A percentile compares a stretch with the other conserved stretches of the same genome.
Evolutionary conservation across 2,797 vertebrate genomes (phyloP).

Genomic region (Acanthurus leucopareius): DNA sequence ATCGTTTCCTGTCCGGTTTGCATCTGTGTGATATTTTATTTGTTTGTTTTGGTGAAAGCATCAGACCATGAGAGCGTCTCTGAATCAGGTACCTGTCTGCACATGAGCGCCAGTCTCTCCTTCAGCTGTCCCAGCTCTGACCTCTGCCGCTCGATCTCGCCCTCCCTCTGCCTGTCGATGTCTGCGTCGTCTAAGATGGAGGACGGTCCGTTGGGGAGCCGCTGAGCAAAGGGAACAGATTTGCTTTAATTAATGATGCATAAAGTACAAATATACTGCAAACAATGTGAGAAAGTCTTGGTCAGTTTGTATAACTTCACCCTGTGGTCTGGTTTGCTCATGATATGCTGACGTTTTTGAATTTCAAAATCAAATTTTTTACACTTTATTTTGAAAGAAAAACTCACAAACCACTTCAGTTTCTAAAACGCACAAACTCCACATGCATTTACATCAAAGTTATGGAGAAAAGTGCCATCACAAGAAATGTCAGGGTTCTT

Average conservation of each 20-base stretch:
- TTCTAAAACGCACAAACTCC: background rate
- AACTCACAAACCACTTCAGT: background rate
- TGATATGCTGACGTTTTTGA: background rate
- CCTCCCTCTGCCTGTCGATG: conserved; percentile 85
- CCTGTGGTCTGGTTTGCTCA: background rate
- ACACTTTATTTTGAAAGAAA: background rate
- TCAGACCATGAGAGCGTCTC: background rate
- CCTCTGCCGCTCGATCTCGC: conserved; percentile 90
- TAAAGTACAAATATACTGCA: background rate
- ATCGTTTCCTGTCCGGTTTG: conserved; percentile 4
- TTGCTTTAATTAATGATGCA: background rate
- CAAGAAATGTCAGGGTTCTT: background rate
- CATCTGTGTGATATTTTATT: background rate
- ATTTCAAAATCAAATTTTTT: background rate
- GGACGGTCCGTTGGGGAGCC: conserved; percentile 86
- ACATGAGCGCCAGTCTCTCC: conserved; percentile 91
- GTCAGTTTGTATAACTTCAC: background rate
- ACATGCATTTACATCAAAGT: background rate
- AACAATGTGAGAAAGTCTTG: background rate
- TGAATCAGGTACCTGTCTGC: conserved; percentile 86
- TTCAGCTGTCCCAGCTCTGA: conserved; percentile 92
- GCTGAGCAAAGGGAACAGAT: conserved; percentile 56
- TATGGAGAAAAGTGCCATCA: background rate
- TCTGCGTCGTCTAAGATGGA: conserved; percentile 86
- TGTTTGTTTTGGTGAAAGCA: background rate